A percentile compares a stretch with the other conserved stretches of the same genome.
phyloP scores from a whole-genome alignment of 1,140 invertebrate species.

The Latrodectus geometricus region DNA sequence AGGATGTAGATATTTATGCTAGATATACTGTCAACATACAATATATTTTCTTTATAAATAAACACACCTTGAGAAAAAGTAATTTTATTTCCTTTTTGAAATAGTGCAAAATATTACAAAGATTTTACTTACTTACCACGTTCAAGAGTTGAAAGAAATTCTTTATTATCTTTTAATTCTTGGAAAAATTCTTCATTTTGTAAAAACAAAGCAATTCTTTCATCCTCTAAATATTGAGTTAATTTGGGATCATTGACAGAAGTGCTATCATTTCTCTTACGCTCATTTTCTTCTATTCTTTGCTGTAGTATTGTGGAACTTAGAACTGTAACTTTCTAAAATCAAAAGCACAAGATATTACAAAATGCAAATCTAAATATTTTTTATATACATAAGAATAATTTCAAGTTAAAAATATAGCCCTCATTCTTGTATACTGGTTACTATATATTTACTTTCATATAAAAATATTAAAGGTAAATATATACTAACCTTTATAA shows the following conservation, averaged over 20 bases:
- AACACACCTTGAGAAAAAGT: too few species aligned
- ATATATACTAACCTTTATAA: too few species aligned
- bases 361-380: background rate
- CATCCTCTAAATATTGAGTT: conserved; percentile 78
- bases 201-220: conserved; percentile 86
- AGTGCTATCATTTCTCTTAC: conserved; percentile 65
- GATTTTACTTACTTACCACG: conserved; percentile 67
- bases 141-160: conserved; percentile 88
- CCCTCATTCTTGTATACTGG: too few species aligned
- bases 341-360: background rate
- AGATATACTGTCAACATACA: too few species aligned
- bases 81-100: too few species aligned
- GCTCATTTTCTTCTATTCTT: conserved; percentile 71
- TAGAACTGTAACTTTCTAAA: conserved; percentile 64
- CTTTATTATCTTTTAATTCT: conserved; percentile 87
- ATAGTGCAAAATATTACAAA: too few species aligned
- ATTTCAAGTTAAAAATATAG: background rate
- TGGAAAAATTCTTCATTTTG: conserved; percentile 95
- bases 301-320: conserved; percentile 70
- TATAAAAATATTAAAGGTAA: too few species aligned
- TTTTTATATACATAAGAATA: background rate
- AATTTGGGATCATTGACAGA: conserved; percentile 70
- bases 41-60: too few species aligned
- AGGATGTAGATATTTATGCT: too few species aligned
- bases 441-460: too few species aligned